These are phyloP conservation scores for Heliconius aoede DNA, from an alignment of 2,888 invertebrate genomes.

Conservation along the genomic window DNA sequence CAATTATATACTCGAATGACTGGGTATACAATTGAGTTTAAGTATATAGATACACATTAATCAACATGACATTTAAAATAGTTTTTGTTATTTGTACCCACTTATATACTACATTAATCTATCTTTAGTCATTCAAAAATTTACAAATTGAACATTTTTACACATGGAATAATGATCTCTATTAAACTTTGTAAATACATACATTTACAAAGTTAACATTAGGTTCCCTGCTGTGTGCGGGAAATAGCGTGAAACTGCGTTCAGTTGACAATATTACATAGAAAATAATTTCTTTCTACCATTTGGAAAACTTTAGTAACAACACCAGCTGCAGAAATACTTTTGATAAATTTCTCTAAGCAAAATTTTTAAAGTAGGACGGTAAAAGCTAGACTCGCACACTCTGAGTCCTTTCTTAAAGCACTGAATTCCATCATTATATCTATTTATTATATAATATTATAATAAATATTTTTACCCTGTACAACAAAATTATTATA, in stretches of 20 bases:
- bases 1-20: not conserved
- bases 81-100: not conserved
- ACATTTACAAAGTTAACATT: too few relatives aligned
- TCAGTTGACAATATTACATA: not conserved
- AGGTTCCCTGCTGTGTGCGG: too few relatives aligned
- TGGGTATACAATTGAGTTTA: not conserved
- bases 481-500: not conserved
- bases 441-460: not conserved
- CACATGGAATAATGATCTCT: too few relatives aligned
- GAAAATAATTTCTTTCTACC: not conserved
- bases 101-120: not conserved
- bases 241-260: too few relatives aligned
- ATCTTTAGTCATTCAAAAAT: too few relatives aligned
- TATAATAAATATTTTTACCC: not conserved
- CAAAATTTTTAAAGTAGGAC: not conserved
- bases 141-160: too few relatives aligned
- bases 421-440: too few relatives aligned
- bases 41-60: too few relatives aligned
- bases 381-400: too few relatives aligned
- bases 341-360: not conserved
- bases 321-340: not conserved
- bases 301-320: not conserved
- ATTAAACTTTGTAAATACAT: not conserved
- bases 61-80: too few relatives aligned
- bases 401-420: too few relatives aligned